phyloP scores from a whole-genome alignment of 1,140 invertebrate genomes.

The Pseudomyrmex pallidus region DNA sequence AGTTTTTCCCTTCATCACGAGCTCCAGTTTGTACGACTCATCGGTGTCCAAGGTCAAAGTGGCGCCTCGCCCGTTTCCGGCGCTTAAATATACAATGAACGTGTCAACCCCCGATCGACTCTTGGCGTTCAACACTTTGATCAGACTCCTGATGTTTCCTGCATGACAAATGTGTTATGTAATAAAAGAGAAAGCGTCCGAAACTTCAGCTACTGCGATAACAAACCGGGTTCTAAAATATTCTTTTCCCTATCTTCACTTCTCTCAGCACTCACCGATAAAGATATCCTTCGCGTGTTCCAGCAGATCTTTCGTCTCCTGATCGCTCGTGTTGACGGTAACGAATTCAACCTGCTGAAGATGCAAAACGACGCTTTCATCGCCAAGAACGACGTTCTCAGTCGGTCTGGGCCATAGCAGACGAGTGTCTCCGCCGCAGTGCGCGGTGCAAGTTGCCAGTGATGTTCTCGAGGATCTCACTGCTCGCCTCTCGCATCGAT shows the following conservation, averaged over 20 bases:
- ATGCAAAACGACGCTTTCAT: constrained; percentile 79
- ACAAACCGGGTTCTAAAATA: neutral
- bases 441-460: constrained; percentile 80
- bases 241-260: neutral
- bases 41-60: constrained; percentile 89
- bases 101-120: constrained; percentile 78
- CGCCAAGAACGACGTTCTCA: constrained; percentile 77
- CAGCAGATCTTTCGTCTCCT: constrained; percentile 83
- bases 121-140: constrained; percentile 78
- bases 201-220: too few relatives aligned
- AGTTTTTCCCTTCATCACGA: constrained; percentile 85
- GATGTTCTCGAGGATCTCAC: constrained; percentile 81
- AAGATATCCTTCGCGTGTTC: constrained; percentile 83
- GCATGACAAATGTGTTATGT: neutral
- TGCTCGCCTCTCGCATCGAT: constrained; percentile 81
- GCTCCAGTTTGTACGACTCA: constrained; percentile 89
- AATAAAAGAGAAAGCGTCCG: neutral
- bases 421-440: constrained; percentile 81
- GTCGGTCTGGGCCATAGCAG: constrained; percentile 83
- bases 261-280: constrained; percentile 73
- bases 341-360: constrained; percentile 83
- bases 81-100: constrained; percentile 80
- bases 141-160: constrained; percentile 81
- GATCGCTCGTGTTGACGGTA: constrained; percentile 81
- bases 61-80: constrained; percentile 66